phyloP scores from a whole-genome alignment of 2,888 invertebrate species.

The Glaucopsyche alexis region DNA sequence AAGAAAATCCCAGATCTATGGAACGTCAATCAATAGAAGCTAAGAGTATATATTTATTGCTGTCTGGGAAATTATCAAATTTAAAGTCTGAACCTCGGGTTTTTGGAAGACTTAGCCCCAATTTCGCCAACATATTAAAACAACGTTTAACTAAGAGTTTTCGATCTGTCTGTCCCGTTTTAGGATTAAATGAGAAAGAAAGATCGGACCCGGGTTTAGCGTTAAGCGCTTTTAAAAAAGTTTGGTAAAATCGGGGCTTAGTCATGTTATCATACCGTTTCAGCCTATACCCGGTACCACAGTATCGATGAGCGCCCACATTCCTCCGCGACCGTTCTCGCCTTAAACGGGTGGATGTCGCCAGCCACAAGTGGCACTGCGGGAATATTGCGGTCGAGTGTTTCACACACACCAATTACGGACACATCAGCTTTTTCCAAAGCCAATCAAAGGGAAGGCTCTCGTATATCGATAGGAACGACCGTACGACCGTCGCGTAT shows the following conservation, averaged over 20 bases:
- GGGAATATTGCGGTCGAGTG: conserved; percentile 62
- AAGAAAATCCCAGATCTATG: too few relatives aligned
- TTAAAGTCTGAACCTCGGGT: not conserved
- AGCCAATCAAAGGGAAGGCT: conserved; percentile 16
- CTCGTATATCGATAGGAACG: conserved; percentile 10
- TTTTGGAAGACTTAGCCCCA: not conserved
- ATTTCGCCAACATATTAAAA: too few relatives aligned
- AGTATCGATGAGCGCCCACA: conserved; percentile 49
- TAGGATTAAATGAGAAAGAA: too few relatives aligned
- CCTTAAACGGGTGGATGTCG: conserved; percentile 66
- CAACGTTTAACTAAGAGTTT: too few relatives aligned
- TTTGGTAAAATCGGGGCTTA: too few relatives aligned
- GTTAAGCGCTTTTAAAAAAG: too few relatives aligned
- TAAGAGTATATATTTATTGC: too few relatives aligned
- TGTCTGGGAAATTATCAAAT: too few relatives aligned
- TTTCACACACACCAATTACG: conserved; percentile 67
- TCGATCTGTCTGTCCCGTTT: too few relatives aligned
- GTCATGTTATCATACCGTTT: conserved; percentile 28
- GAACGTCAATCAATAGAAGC: too few relatives aligned
- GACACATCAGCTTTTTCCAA: conserved; percentile 55
- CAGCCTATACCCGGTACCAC: conserved; percentile 45
- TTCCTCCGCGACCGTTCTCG: conserved; percentile 71
- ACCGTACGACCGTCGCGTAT: conserved; percentile 11
- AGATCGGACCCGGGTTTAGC: too few relatives aligned
- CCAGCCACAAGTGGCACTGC: conserved; percentile 57